Evolutionary conservation across 64 coral and sea anemone genomes (phyloP), one percentile per base, ranked within the genome.

Genomic region (Porites lutea): DNA sequence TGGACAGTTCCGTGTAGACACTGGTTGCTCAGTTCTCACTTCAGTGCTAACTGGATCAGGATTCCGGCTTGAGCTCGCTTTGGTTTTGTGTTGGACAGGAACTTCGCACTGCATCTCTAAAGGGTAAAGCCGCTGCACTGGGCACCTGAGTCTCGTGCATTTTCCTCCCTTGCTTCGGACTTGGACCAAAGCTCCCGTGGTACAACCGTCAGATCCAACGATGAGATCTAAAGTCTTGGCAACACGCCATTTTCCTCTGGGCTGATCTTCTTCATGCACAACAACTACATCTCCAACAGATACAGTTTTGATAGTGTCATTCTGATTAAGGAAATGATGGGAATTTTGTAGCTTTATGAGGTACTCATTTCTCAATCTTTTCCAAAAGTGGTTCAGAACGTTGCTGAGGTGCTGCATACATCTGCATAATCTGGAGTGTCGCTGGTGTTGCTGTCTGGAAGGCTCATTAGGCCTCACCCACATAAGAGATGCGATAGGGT

Each of bases 281-380:
- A 37, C 14, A 50, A 88, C 71, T 44, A 73, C 19, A 65, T 84
- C 81, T 84, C 15, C 81, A 49, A 84, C 44, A n/a, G 2, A 63
- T 65, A 44, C 81, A 43, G 8, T 44, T 74, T 44, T 74, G 37
- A 37, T 74, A 47, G 71, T 74, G 71, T 55, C 11, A 11, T 55
- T 55, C 53, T 55, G 53, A 55, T 5, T 55, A 55, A 11, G 5
- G 11, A 1, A 55, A 55, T 2, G 53, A 55, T 55, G 53, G 53
- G 53, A 55, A 11, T 55, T 55, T 11, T 11, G 53, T 2, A 55
- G 11, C 53, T 55, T 11, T 5, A 21, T 16, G 6, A 15, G 20
- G 5, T 19, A 67, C 20, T 67, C 20, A 15, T 67, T 67, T 14
- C 13, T 67, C 65, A 2, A 67, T 19, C 7, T 67, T 4, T 67